Base-by-base conservation (phyloP, 2,888 invertebrate species). In the Helicoverpa assulta region DNA sequence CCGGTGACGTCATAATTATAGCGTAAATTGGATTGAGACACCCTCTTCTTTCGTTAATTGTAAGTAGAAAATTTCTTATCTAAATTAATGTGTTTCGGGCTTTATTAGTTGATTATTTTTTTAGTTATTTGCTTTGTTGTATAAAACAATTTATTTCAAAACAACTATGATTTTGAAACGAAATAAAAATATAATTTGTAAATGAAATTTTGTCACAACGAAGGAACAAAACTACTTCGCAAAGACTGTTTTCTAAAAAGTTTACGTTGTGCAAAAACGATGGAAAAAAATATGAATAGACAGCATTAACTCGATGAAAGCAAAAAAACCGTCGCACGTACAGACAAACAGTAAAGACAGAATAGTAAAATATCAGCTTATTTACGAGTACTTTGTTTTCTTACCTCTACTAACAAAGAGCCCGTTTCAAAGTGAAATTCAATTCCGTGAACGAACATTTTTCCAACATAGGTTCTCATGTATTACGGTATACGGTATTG, bases 1-100 rank as follows among this genome's bases (percentile, higher is more conserved):
- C 95, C 93, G 90, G 94, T 95, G 94, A 95, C 95, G 93, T 94
- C 93, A 95, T 95, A 95, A 95, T 95, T 94, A 95, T 92, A 91
- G 92, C 90, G 90, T 89, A 93, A 95, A 94, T 94, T 94, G 93
- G 90, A 93, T 92, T 89, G 90, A 92, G 91, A 93, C 91, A 91
- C 90, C 91, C 86, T 88, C 91, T 90, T 92, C 92, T 94, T 94
- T 94, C 91, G 93, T 93, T 93, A 92, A 94, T 93, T 93, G 92
- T 93, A 88, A 92, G 92, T 90, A 89, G 91, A 91, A 90, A 93
- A 88, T 91, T 88, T 89, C 88, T 88, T 85, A 86, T 90, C 88
- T 88, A 89, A 91, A 91, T 92, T 91, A 91, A 92, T 92, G 84
- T 86, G 85, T 87, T 91, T 90, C 80, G 79, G 78, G 57, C 53